Evolutionary conservation across 2,888 invertebrate species (phyloP).

Genomic region (Listrodromus nycthemerus): DNA sequence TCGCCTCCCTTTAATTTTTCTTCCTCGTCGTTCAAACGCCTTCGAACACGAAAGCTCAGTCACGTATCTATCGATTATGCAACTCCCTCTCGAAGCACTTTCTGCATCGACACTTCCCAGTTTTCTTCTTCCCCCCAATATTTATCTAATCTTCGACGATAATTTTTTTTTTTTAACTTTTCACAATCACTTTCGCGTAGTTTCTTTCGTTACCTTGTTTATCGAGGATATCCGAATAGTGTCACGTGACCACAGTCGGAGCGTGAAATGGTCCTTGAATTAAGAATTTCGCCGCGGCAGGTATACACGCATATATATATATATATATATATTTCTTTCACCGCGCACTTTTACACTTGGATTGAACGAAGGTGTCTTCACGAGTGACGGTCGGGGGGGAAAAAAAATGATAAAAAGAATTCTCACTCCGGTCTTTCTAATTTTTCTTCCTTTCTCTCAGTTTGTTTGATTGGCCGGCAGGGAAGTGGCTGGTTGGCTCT

Average conservation of each 20-base stretch:
- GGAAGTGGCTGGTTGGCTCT: slow-evolving; percentile 24
- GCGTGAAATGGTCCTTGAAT: slow-evolving; percentile 62
- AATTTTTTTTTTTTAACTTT: not conserved
- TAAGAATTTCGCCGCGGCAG: slow-evolving; percentile 23
- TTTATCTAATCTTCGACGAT: not conserved
- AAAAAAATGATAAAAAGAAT: not conserved
- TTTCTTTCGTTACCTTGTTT: slow-evolving; percentile 39
- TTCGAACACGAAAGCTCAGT: not conserved
- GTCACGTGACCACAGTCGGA: not conserved
- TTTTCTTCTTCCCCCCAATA: not conserved
- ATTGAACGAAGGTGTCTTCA: not conserved
- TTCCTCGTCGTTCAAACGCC: slow-evolving; percentile 41
- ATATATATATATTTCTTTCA: not conserved
- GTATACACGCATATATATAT: slow-evolving; percentile 11
- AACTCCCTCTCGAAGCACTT: not conserved
- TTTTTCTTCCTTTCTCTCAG: slow-evolving; percentile 52
- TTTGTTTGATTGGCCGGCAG: slow-evolving; percentile 20
- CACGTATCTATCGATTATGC: not conserved
- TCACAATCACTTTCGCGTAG: slow-evolving; percentile 11
- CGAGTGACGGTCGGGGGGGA: not conserved
- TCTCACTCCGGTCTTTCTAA: slow-evolving; percentile 30
- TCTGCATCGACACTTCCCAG: not conserved
- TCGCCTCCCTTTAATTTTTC: not conserved
- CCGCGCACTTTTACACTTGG: not conserved
- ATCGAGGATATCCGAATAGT: slow-evolving; percentile 5